Evolutionary conservation across 2,888 invertebrate genomes (phyloP), one percentile per base, ranked within the genome.

Genomic region (Villa cingulata): DNA sequence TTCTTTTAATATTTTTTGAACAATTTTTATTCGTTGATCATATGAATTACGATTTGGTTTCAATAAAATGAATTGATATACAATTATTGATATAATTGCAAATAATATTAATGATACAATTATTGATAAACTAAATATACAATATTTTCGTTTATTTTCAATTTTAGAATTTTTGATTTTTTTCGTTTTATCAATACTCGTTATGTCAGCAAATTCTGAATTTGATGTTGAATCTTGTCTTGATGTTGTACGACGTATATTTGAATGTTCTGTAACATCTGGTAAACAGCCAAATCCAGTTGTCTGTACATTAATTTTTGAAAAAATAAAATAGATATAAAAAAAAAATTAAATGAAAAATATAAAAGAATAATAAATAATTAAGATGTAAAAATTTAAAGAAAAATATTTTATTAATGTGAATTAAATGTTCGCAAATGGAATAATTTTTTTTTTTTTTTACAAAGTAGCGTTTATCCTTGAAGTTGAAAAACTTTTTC

Each of bases 201-300:
- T 61, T 48, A 64, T 64, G 55, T 68, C 67, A 43, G 65, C 66
- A 29, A 68, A 66, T 54, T 68, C 67, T 45, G 67, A 67, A 51
- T 65, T 68, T 37, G 67, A 67, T 55, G 15, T 38, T 36, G 41
- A 41, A 62, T 62, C 37, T 69, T 67, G 55, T 68, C 66, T 55
- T 68, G 64, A 64, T 54, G 68, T 66, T 48, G 64, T 62, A 38
- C 62, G 66, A 19, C 67, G 66, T 50, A 65, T 62, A 51, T 68
- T 70, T 39, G 68, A 68, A 57, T 69, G 70, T 52, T 68, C 68
- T 53, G 68, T 68, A 44, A 68, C 68, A 56, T 68, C 68, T 52
- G 68, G 68, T 49, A 68, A 58, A 29, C 69, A 70, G 50, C 68
- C 70, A 57, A 67, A 69, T 32, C 68, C 68, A 48, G 66, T 66